Conservation (phyloP, 2,113 vertebrate species). For the Ahaetulla prasina region DNA sequence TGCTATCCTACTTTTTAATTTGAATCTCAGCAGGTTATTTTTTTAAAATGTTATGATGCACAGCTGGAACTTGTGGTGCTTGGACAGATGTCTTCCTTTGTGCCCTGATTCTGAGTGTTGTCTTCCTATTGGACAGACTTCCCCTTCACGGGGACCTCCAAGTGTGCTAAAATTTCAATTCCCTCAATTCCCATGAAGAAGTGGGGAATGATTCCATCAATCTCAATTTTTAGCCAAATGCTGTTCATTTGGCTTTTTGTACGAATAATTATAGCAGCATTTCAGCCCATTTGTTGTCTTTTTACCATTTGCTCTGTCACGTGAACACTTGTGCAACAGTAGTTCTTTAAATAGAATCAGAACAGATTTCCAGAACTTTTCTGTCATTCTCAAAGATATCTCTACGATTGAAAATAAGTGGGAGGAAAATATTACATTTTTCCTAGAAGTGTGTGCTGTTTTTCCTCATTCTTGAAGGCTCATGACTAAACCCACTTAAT, state of each 20-base stretch:
- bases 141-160: neutral
- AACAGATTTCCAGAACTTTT: neutral
- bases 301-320: neutral
- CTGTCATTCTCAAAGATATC: neutral
- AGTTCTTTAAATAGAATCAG: constrained; percentile 4
- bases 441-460: neutral
- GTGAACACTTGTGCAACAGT: neutral
- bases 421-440: neutral
- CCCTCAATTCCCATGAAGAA: neutral
- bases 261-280: neutral
- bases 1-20: neutral
- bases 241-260: neutral
- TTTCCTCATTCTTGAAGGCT: neutral
- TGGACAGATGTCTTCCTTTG: neutral
- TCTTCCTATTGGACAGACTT: neutral
- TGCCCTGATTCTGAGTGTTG: neutral
- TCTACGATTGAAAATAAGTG: neutral
- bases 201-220: neutral
- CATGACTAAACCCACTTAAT: neutral
- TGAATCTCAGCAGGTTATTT: neutral
- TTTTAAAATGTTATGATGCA: neutral
- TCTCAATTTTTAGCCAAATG: neutral
- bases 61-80: neutral
- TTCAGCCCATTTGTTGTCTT: neutral
- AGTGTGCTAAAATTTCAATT: neutral